These are phyloP conservation scores for Uloborus diversus DNA, from an alignment of 1,140 invertebrate genomes.

Conservation along the genomic window DNA sequence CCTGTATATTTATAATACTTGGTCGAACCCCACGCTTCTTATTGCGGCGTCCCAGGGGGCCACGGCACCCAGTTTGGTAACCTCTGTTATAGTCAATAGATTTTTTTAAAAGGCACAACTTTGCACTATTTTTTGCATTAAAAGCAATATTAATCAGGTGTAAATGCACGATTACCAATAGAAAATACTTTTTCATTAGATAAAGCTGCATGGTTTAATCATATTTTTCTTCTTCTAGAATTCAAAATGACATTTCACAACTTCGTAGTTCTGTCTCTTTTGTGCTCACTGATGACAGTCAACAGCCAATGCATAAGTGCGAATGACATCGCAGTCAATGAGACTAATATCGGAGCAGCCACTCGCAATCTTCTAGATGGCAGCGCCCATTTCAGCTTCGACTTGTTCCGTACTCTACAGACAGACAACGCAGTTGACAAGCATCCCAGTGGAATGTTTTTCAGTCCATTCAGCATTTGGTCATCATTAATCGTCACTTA, in stretches of 20 bases:
- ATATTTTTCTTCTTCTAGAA: not conserved
- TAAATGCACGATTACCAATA: too few species aligned
- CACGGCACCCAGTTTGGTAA: too few species aligned
- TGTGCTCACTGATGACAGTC: not conserved
- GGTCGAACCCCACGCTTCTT: too few species aligned
- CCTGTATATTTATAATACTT: too few species aligned
- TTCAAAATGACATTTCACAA: not conserved
- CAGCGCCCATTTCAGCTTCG: conserved; percentile 30
- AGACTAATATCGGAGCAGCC: conserved; percentile 26
- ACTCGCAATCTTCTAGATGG: conserved; percentile 31
- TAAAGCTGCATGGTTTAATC: too few species aligned
- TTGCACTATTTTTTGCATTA: too few species aligned
- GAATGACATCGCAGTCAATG: conserved; percentile 36
- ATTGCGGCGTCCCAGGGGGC: too few species aligned
- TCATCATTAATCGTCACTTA: conserved; percentile 58
- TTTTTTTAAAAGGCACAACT: too few species aligned
- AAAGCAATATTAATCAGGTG: too few species aligned
- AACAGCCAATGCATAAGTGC: conserved; percentile 18
- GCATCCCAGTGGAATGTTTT: conserved; percentile 49
- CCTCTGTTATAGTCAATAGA: too few species aligned
- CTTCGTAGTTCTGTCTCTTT: not conserved
- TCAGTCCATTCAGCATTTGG: conserved; percentile 60
- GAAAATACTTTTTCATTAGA: too few species aligned
- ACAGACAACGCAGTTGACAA: conserved; percentile 9
- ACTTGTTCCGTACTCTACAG: conserved; percentile 31